Evolutionary conservation across 1,140 invertebrate genomes (phyloP).

Genomic region (Telenomus remus): DNA sequence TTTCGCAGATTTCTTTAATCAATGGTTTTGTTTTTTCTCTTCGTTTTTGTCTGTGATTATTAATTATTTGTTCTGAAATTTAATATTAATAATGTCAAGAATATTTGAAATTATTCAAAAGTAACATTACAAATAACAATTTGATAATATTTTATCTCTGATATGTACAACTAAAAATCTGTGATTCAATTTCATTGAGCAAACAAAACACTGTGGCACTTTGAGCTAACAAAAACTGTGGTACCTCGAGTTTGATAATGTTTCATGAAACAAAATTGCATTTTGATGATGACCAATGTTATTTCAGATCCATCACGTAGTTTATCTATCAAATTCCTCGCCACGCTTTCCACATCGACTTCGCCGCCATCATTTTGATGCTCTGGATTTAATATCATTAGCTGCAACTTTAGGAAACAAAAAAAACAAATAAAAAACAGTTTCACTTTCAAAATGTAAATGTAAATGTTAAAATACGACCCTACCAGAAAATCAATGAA

Average conservation of each 20-base stretch:
- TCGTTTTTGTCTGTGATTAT: conserved; percentile 75
- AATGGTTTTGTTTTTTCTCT: conserved; percentile 74
- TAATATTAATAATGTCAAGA: too few relatives aligned
- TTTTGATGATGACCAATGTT: conserved; percentile 77
- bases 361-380: conserved; percentile 50
- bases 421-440: conserved; percentile 17
- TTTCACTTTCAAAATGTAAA: background rate
- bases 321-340: conserved; percentile 55
- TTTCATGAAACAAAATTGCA: conserved; percentile 83
- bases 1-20: conserved; percentile 77
- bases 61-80: conserved; percentile 72
- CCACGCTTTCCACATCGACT: conserved; percentile 5
- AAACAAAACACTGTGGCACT: background rate
- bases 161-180: too few relatives aligned
- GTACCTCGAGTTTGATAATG: conserved; percentile 79
- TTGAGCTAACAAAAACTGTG: background rate
- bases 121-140: too few relatives aligned
- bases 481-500: conserved; percentile 67
- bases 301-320: conserved; percentile 65
- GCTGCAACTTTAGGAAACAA: conserved; percentile 58
- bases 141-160: background rate
- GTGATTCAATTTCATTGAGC: too few relatives aligned
- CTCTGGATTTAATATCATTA: conserved; percentile 58
- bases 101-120: too few relatives aligned
- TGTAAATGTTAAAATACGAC: conserved; percentile 12